Evolutionary conservation across 1,140 invertebrate species (phyloP).

Genomic region (Eupristina koningsbergeri): DNA sequence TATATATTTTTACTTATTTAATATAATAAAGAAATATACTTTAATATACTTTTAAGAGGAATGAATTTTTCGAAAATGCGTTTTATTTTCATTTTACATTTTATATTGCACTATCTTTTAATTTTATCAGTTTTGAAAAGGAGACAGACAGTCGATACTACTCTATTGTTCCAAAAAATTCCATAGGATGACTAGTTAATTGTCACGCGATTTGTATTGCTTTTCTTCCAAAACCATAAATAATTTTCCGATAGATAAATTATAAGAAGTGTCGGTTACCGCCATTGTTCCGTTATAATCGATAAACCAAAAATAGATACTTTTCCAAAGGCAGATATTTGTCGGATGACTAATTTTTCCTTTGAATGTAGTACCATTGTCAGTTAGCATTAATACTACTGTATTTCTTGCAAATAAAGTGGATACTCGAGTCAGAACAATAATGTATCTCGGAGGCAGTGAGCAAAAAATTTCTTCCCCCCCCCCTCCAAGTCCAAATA

Average conservation of each 20-base stretch:
- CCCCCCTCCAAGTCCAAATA: too few species aligned
- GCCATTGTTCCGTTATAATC: background rate
- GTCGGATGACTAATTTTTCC: background rate
- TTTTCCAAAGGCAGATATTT: background rate
- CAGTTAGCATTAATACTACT: too few species aligned
- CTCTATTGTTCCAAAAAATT: background rate
- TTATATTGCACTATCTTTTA: background rate
- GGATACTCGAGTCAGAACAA: too few species aligned
- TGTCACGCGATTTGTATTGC: background rate
- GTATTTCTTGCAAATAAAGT: too few species aligned
- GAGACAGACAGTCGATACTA: background rate
- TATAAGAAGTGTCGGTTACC: background rate
- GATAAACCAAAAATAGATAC: background rate
- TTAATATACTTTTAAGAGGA: background rate
- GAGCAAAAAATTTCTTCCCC: too few species aligned
- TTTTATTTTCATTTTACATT: background rate
- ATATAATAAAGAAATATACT: background rate
- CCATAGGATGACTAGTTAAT: slow-evolving; percentile 11
- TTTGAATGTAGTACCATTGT: background rate
- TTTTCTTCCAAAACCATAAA: background rate
- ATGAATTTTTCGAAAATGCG: background rate
- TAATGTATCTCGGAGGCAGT: too few species aligned
- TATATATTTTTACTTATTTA: background rate
- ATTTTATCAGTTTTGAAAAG: background rate
- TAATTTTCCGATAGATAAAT: slow-evolving; percentile 17